Evolutionary conservation across 2,888 invertebrate species (phyloP).

Genomic region (Anorthoa munda): DNA sequence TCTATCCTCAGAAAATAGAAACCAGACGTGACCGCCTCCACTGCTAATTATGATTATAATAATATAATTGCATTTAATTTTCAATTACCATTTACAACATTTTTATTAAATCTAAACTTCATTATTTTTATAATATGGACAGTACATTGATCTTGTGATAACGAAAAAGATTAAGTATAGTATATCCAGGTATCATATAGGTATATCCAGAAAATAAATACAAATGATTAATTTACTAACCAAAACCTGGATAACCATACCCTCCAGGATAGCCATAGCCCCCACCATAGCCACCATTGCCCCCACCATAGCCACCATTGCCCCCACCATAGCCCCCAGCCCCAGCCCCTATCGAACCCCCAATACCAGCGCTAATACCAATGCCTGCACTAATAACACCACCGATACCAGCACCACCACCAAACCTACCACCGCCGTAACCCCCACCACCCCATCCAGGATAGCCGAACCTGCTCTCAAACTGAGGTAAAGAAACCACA

Average conservation of each 20-base stretch:
- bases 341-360: background rate
- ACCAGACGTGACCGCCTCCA: background rate
- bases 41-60: too few relatives aligned
- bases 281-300: background rate
- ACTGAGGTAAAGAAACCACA: background rate
- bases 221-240: background rate
- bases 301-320: constrained; percentile 4
- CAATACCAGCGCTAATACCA: constrained; percentile 3
- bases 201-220: background rate
- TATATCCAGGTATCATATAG: too few relatives aligned
- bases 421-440: background rate
- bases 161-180: background rate
- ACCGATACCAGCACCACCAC: background rate
- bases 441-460: background rate
- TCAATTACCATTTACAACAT: background rate
- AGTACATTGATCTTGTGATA: background rate
- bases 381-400: constrained; percentile 8
- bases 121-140: background rate
- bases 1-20: background rate
- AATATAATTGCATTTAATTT: too few relatives aligned
- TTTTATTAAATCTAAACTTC: background rate
- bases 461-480: background rate
- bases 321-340: background rate
- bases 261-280: background rate
- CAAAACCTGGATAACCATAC: background rate